Percentiles rank a stretch among this genome's conserved stretches.
These are phyloP conservation scores for Scaeva pyrastri DNA, from an alignment of 2,888 invertebrate species.

Conservation along the genomic window DNA sequence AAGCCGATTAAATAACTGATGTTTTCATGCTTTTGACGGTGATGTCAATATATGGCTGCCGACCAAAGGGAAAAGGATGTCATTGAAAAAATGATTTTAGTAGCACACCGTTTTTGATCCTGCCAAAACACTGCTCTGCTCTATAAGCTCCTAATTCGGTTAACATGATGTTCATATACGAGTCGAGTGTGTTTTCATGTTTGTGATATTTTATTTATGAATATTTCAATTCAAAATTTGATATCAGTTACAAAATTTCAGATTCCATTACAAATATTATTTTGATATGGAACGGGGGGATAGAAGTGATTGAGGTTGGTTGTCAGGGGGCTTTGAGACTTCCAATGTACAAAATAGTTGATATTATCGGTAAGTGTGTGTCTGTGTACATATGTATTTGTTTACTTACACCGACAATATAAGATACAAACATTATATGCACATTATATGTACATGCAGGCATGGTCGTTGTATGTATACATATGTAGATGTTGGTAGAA, in stretches of 20 bases:
- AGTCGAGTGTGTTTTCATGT: not conserved
- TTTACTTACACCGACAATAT: no score
- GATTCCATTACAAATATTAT: slow-evolving; percentile 24
- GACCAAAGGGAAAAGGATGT: not conserved
- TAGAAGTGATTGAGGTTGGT: not conserved
- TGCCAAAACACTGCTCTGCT: not conserved
- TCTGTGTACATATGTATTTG: no score
- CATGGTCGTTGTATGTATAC: not conserved
- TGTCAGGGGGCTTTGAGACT: not conserved
- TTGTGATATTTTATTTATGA: slow-evolving; percentile 9
- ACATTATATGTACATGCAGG: no score
- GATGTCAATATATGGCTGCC: slow-evolving; percentile 5
- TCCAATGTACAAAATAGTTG: not conserved
- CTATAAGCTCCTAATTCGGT: not conserved
- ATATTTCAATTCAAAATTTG: slow-evolving; percentile 11
- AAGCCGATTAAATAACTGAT: slow-evolving; percentile 19
- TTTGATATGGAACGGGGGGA: not conserved
- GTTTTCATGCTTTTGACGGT: not conserved
- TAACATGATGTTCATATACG: not conserved
- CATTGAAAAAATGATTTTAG: slow-evolving; percentile 48
- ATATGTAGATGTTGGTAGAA: no score
- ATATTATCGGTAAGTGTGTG: not conserved
- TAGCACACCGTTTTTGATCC: not conserved
- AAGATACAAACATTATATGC: not conserved
- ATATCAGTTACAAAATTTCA: slow-evolving; percentile 45